Evolutionary conservation across 2,113 vertebrate species (phyloP), one percentile per base, ranked within the genome.

Genomic region (Antigone vipio): DNA sequence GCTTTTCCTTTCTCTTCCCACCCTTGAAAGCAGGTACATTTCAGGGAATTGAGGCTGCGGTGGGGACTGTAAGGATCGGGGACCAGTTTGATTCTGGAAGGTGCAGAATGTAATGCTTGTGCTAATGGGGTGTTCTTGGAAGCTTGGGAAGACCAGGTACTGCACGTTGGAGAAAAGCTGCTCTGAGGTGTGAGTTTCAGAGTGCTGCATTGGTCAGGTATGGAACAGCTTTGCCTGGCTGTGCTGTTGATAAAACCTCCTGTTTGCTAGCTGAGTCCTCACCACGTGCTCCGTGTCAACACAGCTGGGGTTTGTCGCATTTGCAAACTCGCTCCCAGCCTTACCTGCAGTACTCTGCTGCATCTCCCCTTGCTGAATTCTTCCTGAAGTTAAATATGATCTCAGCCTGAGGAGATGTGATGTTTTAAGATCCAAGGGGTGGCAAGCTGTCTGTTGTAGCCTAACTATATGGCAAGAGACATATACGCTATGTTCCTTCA

Each of bases 391-490:
- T 49, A 58, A 64, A 40, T 40, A 10, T 0, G 2, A 60, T 89
- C 83, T 52, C 79, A 74, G 92, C 93, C 95, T 35, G 79, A 59
- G 93, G 95, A 95, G 58, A 50, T 56, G 93, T 5, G 50, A 59
- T 73, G 15, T 91, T 95, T 84, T 64, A 59, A 59, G 86, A 94
- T 85, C 5, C 92, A 67, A 44, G 75, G 56, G 81, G 76, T 62
- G 85, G 75, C 81, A 81, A 45, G 69, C 89, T 58, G 32, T 34
- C 82, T 84, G 50, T 67, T 67, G 82, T 29, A 71, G 50, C 68
- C 18, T 44, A 82, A 3, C 84, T 92, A 1, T 15, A 27, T 53
- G 66, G 91, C 80, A 89, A 56, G 84, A 89, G 89, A 68, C 58
- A 35, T 22, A 42, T 17, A 89, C 60, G 15, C 77, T 17, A 3